phyloP scores from a whole-genome alignment of 2,888 invertebrate genomes.

The Pheosia tremula region DNA sequence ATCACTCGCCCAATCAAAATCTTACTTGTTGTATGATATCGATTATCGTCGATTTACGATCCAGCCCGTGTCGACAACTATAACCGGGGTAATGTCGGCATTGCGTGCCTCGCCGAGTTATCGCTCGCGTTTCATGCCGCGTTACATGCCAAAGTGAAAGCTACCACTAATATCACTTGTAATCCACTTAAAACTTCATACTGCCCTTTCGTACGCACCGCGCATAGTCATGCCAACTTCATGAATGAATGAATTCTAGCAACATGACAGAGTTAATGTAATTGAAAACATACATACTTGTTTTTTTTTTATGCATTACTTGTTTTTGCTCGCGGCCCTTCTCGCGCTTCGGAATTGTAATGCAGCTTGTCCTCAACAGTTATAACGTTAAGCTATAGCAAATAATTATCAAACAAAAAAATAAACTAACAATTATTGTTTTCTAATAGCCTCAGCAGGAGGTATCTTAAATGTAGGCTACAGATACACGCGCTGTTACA shows the following conservation, averaged over 20 bases:
- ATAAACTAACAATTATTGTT: no score
- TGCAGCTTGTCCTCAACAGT: no score
- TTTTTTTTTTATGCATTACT: not conserved
- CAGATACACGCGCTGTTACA: no score
- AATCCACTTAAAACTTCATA: constrained; percentile 71
- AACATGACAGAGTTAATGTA: constrained; percentile 30
- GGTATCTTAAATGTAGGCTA: no score
- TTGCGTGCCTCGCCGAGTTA: constrained; percentile 71
- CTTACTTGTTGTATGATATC: constrained; percentile 12
- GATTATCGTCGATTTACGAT: constrained; percentile 28
- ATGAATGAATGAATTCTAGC: constrained; percentile 40
- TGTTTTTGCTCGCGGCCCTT: no score
- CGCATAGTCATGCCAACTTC: constrained; percentile 41
- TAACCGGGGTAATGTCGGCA: constrained; percentile 51
- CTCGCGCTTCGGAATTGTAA: no score
- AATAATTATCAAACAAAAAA: no score
- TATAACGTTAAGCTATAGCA: no score
- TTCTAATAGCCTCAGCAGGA: no score
- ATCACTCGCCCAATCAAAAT: constrained; percentile 22
- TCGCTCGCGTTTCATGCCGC: constrained; percentile 57
- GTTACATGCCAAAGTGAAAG: constrained; percentile 65
- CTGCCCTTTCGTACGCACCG: constrained; percentile 32
- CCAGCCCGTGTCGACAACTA: constrained; percentile 46
- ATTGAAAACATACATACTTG: constrained; percentile 35
- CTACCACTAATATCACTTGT: constrained; percentile 63